Evolutionary conservation across 2,113 vertebrate species (phyloP).

Genomic region (Pteropus alecto): DNA sequence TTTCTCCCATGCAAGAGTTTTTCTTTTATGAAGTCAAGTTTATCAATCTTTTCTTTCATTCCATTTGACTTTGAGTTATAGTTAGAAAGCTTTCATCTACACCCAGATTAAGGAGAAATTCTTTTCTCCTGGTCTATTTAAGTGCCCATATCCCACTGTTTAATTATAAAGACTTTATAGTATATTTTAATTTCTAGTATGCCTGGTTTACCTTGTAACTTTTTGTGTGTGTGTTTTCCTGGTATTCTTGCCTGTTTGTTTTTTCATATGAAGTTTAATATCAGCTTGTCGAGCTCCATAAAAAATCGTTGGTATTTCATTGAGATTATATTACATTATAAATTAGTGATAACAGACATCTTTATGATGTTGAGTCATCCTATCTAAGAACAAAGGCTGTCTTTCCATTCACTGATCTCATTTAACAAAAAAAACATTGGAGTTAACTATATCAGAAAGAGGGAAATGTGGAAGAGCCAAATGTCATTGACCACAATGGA

Average conservation of each 20-base stretch:
- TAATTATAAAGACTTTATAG: conserved; percentile 12
- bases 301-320: conserved; percentile 21
- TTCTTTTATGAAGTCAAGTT: neutral
- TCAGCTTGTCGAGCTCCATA: neutral
- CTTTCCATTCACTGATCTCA: neutral
- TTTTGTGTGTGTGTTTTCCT: neutral
- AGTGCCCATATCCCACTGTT: neutral
- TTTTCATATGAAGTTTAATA: neutral
- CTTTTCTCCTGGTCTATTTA: neutral
- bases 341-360: neutral
- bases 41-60: neutral
- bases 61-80: conserved; percentile 13
- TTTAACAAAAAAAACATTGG: neutral
- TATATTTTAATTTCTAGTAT: neutral
- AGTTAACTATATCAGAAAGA: neutral
- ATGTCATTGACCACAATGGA: neutral
- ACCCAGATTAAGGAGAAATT: conserved; percentile 23
- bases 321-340: conserved; percentile 5
- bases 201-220: neutral
- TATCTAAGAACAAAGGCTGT: neutral
- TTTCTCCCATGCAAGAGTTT: neutral
- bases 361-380: neutral
- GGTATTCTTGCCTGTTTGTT: neutral
- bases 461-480: neutral
- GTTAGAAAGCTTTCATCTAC: neutral